Percentiles rank a stretch among this genome's conserved stretches.
phyloP scores from a whole-genome alignment of 1,140 invertebrate species.

The Phortica variegata region DNA sequence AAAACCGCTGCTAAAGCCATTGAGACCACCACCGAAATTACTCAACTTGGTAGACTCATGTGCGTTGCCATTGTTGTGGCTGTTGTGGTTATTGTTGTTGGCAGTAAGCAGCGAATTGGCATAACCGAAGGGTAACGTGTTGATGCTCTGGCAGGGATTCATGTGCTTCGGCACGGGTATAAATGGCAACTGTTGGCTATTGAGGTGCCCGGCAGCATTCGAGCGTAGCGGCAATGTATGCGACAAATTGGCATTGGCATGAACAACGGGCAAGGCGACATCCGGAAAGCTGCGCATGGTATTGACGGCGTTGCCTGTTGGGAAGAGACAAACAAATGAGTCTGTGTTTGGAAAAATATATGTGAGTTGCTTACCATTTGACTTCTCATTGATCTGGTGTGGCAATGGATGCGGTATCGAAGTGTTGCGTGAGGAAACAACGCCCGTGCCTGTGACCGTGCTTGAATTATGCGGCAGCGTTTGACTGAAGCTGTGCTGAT shows the following conservation, averaged over 20 bases:
- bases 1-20: conserved; percentile 7
- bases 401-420: conserved; percentile 54
- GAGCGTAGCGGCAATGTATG: conserved; percentile 33
- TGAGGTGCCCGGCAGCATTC: conserved; percentile 11
- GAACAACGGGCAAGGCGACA: conserved; percentile 20
- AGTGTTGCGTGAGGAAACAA: conserved; percentile 49
- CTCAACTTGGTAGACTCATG: too few species aligned
- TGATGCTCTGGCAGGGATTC: conserved; percentile 47
- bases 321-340: too few species aligned
- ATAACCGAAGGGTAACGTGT: conserved; percentile 43
- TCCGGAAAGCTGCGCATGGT: conserved; percentile 2
- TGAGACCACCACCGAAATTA: neutral
- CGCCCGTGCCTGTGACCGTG: conserved; percentile 10
- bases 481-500: conserved; percentile 33
- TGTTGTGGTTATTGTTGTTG: conserved; percentile 11
- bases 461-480: conserved; percentile 28
- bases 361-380: conserved; percentile 9
- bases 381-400: conserved; percentile 44
- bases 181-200: conserved; percentile 31
- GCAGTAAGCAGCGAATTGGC: conserved; percentile 2
- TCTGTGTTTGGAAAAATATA: conserved; percentile 18
- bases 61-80: conserved; percentile 2
- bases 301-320: conserved; percentile 3
- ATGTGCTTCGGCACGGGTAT: conserved; percentile 31
- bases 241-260: conserved; percentile 29